Conservation (phyloP, 1,140 invertebrate genomes). For the Vanessa tameamea region DNA sequence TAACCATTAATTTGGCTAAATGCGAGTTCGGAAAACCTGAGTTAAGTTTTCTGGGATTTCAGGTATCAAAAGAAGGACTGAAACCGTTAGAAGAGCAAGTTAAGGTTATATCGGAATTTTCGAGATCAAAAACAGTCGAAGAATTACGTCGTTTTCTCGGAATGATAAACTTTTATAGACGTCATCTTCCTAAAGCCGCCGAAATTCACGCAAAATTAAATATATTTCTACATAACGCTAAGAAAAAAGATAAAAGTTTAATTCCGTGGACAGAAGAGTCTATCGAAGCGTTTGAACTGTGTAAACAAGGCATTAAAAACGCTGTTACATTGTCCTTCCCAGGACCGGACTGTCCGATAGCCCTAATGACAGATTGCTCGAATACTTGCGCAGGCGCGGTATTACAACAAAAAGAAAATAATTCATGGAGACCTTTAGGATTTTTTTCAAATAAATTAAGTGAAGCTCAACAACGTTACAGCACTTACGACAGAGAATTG, state of each 20-base stretch:
- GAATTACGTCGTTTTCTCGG: neutral
- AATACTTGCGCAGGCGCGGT: slow-evolving; percentile 17
- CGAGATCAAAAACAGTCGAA: slow-evolving; percentile 12
- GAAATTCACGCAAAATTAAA: neutral
- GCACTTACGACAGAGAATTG: slow-evolving; percentile 8
- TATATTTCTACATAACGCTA: neutral
- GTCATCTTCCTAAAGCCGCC: neutral
- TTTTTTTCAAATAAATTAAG: slow-evolving; percentile 5
- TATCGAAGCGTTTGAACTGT: neutral
- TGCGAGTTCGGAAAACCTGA: no score
- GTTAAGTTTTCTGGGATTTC: no score
- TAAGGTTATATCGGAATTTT: neutral
- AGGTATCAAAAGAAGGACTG: neutral
- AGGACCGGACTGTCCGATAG: neutral
- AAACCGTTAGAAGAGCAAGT: neutral
- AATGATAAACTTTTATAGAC: neutral
- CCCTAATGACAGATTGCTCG: slow-evolving; percentile 15
- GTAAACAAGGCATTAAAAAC: no score
- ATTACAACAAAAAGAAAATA: slow-evolving; percentile 15
- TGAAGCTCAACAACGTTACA: neutral
- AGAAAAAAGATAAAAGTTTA: no score
- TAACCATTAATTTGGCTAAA: no score
- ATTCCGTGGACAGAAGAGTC: no score
- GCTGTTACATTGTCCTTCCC: neutral
- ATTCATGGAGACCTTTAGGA: neutral